Evolutionary conservation across 2,113 vertebrate species (phyloP).

Genomic region (Glaucomys volans): DNA sequence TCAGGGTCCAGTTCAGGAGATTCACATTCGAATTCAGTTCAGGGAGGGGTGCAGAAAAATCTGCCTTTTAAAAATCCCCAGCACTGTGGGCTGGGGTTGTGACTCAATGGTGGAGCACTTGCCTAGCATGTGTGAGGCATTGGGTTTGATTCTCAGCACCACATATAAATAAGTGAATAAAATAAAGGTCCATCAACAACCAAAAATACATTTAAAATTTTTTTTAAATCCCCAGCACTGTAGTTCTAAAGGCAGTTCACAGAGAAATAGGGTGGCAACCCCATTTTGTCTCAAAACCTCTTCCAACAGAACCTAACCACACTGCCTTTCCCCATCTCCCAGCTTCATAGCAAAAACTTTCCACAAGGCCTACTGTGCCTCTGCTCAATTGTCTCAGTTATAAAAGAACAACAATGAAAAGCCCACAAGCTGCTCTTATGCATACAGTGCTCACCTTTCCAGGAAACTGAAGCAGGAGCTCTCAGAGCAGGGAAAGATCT

Average conservation of each 20-base stretch:
- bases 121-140: too few relatives aligned
- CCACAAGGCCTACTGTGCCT: not conserved
- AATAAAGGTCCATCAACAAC: too few relatives aligned
- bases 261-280: not conserved
- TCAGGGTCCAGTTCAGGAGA: not conserved
- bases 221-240: not conserved
- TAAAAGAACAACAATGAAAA: not conserved
- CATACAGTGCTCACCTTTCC: too few relatives aligned
- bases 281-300: not conserved
- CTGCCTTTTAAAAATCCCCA: not conserved
- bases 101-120: too few relatives aligned
- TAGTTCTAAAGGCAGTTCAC: not conserved
- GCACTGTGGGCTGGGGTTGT: not conserved
- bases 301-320: not conserved
- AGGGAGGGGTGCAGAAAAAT: not conserved
- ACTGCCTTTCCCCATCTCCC: not conserved
- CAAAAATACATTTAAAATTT: too few relatives aligned
- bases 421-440: too few relatives aligned
- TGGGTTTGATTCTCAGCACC: too few relatives aligned
- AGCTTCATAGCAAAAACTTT: not conserved
- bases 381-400: not conserved
- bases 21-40: too few relatives aligned
- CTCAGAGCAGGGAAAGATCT: not conserved
- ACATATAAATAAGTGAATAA: too few relatives aligned
- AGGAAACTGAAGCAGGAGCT: not conserved